Conservation (phyloP, 1,140 invertebrate genomes). For the Temnothorax curvispinosus region DNA sequence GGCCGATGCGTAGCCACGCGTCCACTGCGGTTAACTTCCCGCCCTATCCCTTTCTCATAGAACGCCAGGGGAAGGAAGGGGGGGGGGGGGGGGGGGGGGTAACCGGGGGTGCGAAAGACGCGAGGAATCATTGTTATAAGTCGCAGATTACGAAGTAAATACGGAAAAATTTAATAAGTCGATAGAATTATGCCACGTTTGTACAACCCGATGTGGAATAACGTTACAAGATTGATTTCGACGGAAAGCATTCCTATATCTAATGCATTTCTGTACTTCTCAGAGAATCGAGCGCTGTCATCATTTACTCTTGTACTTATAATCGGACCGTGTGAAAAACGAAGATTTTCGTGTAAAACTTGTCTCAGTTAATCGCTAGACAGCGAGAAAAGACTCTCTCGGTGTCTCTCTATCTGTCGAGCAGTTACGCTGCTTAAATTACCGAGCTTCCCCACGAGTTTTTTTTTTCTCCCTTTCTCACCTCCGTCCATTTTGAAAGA, state of each 20-base stretch:
- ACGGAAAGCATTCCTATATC: background rate
- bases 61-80: background rate
- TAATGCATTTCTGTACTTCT: background rate
- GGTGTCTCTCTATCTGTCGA: slow-evolving; percentile 24
- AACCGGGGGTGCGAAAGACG: background rate
- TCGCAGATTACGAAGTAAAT: slow-evolving; percentile 7
- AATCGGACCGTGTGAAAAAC: background rate
- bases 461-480: background rate
- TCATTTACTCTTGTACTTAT: background rate
- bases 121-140: slow-evolving; percentile 30
- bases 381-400: background rate
- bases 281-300: background rate
- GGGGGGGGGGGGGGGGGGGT: no score
- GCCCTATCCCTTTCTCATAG: slow-evolving; percentile 58
- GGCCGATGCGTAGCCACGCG: slow-evolving; percentile 82
- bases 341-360: slow-evolving; percentile 53
- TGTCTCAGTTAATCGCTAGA: slow-evolving; percentile 60
- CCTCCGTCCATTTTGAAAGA: slow-evolving; percentile 43
- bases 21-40: slow-evolving; percentile 84
- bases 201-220: background rate
- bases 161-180: slow-evolving; percentile 4
- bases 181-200: background rate
- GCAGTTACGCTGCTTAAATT: slow-evolving; percentile 53
- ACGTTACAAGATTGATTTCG: background rate
- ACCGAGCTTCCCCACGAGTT: background rate